A percentile compares a stretch with the other conserved stretches of the same genome.
These are phyloP conservation scores for Epinotia brunnichana DNA, from an alignment of 2,888 invertebrate species.

Conservation along the genomic window DNA sequence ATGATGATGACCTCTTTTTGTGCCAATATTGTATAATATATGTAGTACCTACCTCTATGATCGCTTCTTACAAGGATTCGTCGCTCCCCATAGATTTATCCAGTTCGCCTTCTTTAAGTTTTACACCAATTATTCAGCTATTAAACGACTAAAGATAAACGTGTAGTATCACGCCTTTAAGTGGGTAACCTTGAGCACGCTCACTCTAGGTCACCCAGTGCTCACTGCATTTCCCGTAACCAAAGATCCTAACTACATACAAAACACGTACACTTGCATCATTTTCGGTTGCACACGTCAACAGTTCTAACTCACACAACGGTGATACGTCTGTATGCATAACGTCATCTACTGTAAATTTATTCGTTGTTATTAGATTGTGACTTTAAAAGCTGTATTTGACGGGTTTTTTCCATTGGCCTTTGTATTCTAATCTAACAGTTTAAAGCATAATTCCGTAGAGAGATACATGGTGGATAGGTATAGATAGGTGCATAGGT, in stretches of 20 bases:
- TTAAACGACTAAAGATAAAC: slow-evolving; percentile 29
- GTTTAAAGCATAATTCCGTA: too few relatives aligned
- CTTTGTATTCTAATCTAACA: background rate
- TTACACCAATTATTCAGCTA: slow-evolving; percentile 22
- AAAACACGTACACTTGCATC: background rate
- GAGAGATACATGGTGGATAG: too few relatives aligned
- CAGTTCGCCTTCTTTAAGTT: slow-evolving; percentile 9
- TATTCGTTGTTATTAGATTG: slow-evolving; percentile 30
- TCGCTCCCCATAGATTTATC: too few relatives aligned
- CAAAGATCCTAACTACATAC: background rate
- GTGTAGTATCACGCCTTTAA: slow-evolving; percentile 30
- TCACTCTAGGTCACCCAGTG: slow-evolving; percentile 37
- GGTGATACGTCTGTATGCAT: background rate
- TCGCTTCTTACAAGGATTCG: too few relatives aligned
- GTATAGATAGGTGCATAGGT: too few relatives aligned
- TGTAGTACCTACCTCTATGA: too few relatives aligned
- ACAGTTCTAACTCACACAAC: background rate
- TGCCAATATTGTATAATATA: too few relatives aligned
- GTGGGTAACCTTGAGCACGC: slow-evolving; percentile 38
- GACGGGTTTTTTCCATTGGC: slow-evolving; percentile 23
- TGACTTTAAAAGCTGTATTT: slow-evolving; percentile 22
- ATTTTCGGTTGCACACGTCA: background rate
- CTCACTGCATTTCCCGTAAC: background rate
- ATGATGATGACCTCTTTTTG: too few relatives aligned
- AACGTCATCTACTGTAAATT: slow-evolving; percentile 24